Percentiles rank a stretch among this genome's conserved stretches.
These are phyloP conservation scores for Medauroidea extradentata DNA, from an alignment of 1,140 invertebrate genomes.

Conservation along the genomic window DNA sequence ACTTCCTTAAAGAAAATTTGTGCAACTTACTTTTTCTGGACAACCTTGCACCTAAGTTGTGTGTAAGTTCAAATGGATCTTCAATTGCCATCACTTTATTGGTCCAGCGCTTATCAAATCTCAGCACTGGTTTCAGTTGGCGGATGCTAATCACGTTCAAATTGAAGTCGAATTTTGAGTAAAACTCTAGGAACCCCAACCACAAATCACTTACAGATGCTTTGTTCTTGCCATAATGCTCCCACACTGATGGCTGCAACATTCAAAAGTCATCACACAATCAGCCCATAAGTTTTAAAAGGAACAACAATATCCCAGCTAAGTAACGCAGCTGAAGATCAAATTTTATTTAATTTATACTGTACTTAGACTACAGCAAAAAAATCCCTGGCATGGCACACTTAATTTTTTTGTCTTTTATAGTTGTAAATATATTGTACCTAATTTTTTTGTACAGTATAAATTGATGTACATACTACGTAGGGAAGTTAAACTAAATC, in stretches of 20 bases:
- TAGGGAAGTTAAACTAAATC: no score
- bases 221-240: conserved; percentile 37
- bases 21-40: conserved; percentile 51
- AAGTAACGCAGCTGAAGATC: background rate
- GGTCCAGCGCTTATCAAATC: conserved; percentile 57
- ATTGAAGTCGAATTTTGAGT: conserved; percentile 54
- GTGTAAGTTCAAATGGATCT: conserved; percentile 58
- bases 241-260: conserved; percentile 29
- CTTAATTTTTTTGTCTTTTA: no score
- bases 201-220: conserved; percentile 41
- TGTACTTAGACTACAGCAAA: no score
- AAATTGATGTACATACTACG: no score
- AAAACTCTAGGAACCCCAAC: conserved; percentile 47
- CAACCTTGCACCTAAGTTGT: conserved; percentile 55
- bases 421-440: no score
- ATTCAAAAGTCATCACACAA: background rate
- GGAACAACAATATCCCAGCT: no score
- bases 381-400: no score
- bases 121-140: conserved; percentile 43
- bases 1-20: no score
- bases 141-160: conserved; percentile 53
- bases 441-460: no score
- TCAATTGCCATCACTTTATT: conserved; percentile 54
- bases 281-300: background rate
- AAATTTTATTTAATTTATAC: conserved; percentile 1